Conservation (phyloP, 2,113 vertebrate genomes). For the Zeus faber region DNA sequence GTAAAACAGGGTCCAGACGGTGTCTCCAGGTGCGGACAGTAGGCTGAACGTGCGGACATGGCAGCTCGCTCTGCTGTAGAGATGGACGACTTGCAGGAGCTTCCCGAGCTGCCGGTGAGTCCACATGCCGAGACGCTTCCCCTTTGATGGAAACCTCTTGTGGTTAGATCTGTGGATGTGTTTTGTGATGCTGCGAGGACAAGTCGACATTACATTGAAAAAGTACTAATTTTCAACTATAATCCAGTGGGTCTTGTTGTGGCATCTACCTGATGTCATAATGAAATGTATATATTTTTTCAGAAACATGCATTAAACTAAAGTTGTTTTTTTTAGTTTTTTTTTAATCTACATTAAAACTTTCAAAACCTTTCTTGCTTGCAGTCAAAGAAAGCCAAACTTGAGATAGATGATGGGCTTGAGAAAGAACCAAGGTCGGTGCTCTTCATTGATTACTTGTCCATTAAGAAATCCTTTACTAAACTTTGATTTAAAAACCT, state of each 20-base stretch:
- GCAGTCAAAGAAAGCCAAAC: constrained; percentile 76
- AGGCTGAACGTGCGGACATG: constrained; percentile 52
- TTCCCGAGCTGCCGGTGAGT: constrained; percentile 72
- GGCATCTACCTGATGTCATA: too few species aligned
- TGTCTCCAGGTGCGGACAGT: constrained; percentile 50
- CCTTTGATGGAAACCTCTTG: too few species aligned
- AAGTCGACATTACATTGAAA: too few species aligned
- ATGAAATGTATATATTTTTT: too few species aligned
- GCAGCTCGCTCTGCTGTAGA: constrained; percentile 45
- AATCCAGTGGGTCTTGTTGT: too few species aligned
- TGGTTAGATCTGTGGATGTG: too few species aligned
- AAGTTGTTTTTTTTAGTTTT: background rate
- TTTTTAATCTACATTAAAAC: too few species aligned
- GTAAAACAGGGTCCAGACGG: constrained; percentile 56
- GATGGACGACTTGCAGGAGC: constrained; percentile 76
- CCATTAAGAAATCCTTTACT: too few species aligned
- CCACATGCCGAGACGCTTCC: background rate
- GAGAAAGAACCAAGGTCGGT: constrained; percentile 63
- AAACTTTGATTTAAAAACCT: too few species aligned
- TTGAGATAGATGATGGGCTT: constrained; percentile 52
- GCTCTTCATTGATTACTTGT: background rate
- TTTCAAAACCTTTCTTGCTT: constrained; percentile 16
- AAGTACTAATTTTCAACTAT: too few species aligned
- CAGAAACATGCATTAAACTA: background rate
- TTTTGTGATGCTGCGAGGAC: too few species aligned